These are phyloP conservation scores for Girardia tigrina DNA, from an alignment of 2,888 invertebrate genomes.

Conservation along the genomic window DNA sequence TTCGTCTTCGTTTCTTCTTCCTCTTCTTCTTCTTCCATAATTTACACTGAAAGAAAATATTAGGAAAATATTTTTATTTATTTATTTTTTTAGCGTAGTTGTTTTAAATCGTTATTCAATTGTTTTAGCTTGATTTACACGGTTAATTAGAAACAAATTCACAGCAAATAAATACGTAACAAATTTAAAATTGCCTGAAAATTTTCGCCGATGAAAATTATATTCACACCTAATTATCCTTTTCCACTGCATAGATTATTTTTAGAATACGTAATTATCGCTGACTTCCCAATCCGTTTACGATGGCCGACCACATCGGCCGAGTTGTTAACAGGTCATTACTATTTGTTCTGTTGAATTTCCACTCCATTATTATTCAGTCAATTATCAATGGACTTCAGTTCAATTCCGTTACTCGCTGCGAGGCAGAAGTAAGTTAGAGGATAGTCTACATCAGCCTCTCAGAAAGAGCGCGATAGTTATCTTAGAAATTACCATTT, in stretches of 20 bases:
- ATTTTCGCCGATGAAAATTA: background rate
- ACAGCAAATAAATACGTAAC: background rate
- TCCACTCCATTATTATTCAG: constrained; percentile 23
- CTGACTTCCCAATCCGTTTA: constrained; percentile 15
- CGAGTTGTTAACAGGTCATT: background rate
- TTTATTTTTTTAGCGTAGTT: too few species aligned
- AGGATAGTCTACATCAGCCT: background rate
- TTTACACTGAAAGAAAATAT: too few species aligned
- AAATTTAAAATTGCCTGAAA: background rate
- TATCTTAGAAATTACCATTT: background rate
- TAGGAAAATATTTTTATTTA: too few species aligned
- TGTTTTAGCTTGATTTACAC: constrained; percentile 6
- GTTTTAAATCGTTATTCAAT: too few species aligned
- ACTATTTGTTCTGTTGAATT: constrained; percentile 3
- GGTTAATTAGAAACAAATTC: constrained; percentile 7
- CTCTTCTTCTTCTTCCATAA: too few species aligned
- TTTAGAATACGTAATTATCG: constrained; percentile 18
- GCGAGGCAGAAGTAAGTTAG: constrained; percentile 18
- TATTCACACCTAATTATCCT: constrained; percentile 20
- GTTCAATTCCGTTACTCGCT: constrained; percentile 18
- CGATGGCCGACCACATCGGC: background rate
- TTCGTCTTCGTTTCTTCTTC: too few species aligned
- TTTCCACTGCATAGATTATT: constrained; percentile 21
- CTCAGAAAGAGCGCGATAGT: background rate
- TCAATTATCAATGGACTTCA: constrained; percentile 7